Evolutionary conservation across 2,797 vertebrate species (phyloP).

Genomic region (Typhlichthys eigenmanni): DNA sequence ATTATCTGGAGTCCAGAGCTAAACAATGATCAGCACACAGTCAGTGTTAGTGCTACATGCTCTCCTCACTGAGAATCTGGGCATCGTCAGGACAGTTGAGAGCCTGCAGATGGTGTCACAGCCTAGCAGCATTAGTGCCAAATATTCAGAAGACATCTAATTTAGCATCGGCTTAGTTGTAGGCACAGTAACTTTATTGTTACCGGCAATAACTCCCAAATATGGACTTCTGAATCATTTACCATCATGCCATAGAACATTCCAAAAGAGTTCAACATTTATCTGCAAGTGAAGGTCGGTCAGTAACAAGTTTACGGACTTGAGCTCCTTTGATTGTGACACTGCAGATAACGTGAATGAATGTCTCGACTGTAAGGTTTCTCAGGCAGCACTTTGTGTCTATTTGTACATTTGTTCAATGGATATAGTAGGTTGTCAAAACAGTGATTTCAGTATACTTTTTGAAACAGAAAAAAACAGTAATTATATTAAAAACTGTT

Average conservation of each 20-base stretch:
- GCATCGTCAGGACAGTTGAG: no score
- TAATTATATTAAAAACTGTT: conserved; percentile 41
- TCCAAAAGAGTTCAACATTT: neutral
- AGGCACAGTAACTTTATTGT: neutral
- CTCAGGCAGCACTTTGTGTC: neutral
- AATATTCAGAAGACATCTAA: no score
- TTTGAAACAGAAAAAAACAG: neutral
- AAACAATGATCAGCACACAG: no score
- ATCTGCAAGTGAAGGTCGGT: conserved; percentile 7
- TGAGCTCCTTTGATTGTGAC: neutral
- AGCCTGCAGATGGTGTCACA: no score
- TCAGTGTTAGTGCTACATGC: no score
- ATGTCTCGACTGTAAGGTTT: neutral
- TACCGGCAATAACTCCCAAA: neutral
- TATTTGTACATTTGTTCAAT: neutral
- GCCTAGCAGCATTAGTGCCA: no score
- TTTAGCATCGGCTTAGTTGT: neutral
- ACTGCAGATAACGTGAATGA: neutral
- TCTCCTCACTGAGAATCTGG: no score
- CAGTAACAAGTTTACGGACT: neutral
- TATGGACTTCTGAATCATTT: neutral
- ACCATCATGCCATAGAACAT: neutral
- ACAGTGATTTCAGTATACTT: neutral
- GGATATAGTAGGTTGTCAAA: neutral
- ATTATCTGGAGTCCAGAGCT: no score